These are phyloP conservation scores for Numenius phaeopus DNA, from an alignment of 2,797 vertebrate species.

Conservation along the genomic window DNA sequence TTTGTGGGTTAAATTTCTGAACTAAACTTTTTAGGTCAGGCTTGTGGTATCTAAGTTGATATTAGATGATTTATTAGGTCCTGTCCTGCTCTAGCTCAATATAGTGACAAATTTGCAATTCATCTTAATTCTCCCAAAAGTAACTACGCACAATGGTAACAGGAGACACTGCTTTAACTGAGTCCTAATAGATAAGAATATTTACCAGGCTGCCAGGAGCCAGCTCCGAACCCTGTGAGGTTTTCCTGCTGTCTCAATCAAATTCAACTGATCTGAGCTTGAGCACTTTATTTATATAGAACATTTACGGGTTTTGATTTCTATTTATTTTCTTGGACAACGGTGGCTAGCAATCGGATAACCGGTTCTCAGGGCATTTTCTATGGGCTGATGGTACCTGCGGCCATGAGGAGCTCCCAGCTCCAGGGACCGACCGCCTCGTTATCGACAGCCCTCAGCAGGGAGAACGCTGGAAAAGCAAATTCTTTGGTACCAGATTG, in stretches of 20 bases:
- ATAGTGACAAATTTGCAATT: background rate
- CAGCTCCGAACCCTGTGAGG: background rate
- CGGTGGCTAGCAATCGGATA: rapidly evolving
- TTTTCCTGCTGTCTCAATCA: background rate
- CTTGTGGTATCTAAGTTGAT: background rate
- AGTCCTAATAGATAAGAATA: background rate
- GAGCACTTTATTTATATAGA: background rate
- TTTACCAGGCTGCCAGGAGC: background rate
- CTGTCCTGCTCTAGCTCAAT: background rate
- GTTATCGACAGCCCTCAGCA: rapidly evolving
- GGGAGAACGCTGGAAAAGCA: background rate
- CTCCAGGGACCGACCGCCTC: rapidly evolving
- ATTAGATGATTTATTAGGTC: background rate
- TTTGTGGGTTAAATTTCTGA: background rate
- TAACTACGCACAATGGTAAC: background rate
- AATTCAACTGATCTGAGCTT: background rate
- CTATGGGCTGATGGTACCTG: rapidly evolving
- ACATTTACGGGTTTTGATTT: background rate
- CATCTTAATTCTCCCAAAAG: background rate
- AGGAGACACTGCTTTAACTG: background rate
- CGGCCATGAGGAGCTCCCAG: background rate
- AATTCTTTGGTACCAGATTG: background rate
- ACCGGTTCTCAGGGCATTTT: background rate
- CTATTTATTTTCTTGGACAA: background rate
- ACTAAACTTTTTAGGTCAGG: background rate